Percentiles rank a stretch among this genome's conserved stretches.
Evolutionary conservation across 2,113 vertebrate species (phyloP).

Genomic region (Malurus elegans): DNA sequence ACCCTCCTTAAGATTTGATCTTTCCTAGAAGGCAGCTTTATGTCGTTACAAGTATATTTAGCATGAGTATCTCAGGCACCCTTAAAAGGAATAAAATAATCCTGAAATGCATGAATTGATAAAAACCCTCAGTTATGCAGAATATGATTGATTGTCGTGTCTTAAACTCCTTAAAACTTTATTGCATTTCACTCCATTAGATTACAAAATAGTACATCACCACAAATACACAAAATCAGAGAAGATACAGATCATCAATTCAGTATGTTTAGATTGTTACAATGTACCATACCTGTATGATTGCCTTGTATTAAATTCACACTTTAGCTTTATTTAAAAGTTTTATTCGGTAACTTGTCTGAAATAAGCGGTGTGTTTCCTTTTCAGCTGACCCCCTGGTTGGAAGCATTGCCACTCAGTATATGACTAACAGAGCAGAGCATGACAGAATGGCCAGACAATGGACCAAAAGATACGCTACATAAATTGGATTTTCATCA

Average conservation of each 20-base stretch:
- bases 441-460: constrained; percentile 97
- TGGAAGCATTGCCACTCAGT: constrained; percentile 96
- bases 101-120: not conserved
- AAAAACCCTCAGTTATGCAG: not conserved
- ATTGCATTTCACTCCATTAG: not conserved
- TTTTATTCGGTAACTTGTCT: not conserved
- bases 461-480: constrained; percentile 96
- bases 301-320: not conserved
- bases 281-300: not conserved
- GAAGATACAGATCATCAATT: not conserved
- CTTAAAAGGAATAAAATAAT: not conserved
- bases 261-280: not conserved
- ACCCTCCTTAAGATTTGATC: not conserved
- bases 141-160: not conserved
- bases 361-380: not conserved
- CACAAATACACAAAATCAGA: not conserved
- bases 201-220: not conserved
- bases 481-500: constrained; percentile 76
- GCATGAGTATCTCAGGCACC: not conserved
- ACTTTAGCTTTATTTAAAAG: not conserved
- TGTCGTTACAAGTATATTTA: not conserved
- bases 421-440: constrained; percentile 96
- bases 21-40: not conserved
- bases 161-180: not conserved
- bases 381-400: constrained; percentile 90